Conservation (phyloP, 2,113 vertebrate genomes). For the Taxidea taxus region DNA sequence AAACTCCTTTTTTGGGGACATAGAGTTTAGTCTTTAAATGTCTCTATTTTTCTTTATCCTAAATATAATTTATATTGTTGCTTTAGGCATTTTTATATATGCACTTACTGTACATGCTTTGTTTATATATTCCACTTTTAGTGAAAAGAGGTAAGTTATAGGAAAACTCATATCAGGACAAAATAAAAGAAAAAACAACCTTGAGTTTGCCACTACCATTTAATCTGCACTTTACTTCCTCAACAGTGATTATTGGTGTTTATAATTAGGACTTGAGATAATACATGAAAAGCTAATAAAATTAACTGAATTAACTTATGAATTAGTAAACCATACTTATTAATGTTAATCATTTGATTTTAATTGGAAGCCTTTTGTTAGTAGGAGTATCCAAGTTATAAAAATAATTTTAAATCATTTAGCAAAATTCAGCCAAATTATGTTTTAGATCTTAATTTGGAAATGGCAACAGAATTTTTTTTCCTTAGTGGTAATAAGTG, state of each 20-base stretch:
- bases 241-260: neutral
- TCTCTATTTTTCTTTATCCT: constrained; percentile 26
- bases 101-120: neutral
- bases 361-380: constrained; percentile 11
- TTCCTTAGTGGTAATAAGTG: neutral
- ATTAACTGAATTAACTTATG: constrained; percentile 20
- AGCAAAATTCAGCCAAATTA: neutral
- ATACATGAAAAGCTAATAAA: neutral
- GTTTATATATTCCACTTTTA: neutral
- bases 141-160: constrained; percentile 16
- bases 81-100: neutral
- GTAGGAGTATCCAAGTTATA: neutral
- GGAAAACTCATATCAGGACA: neutral
- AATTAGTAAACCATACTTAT: constrained; percentile 24
- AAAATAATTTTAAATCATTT: constrained; percentile 9
- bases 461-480: neutral
- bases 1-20: neutral
- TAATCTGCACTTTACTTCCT: neutral
- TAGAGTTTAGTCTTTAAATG: constrained; percentile 17
- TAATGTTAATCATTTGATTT: constrained; percentile 26
- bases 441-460: constrained; percentile 19
- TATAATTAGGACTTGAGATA: neutral
- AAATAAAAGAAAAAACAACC: neutral
- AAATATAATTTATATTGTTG: neutral
- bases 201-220: neutral